Conservation (phyloP, 2,113 vertebrate species). For the rat (Rattus norvegicus) region GRCr8 NC_086028.1:86242001-86242500, state of each 20-base stretch:
- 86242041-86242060: constrained; percentile 20
- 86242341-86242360: constrained; percentile 47
- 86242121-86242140: constrained; percentile 21
- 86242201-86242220: background rate
- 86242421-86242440: background rate
- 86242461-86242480: constrained; percentile 49
- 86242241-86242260: background rate
- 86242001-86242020: constrained; percentile 18
- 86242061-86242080: background rate
- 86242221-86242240: background rate
- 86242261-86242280: background rate
- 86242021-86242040: background rate
- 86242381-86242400: constrained; percentile 69
- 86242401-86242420: constrained; percentile 54
- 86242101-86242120: constrained; percentile 11
- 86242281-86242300: background rate
- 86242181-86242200: background rate
- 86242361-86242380: constrained; percentile 59
- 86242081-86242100: background rate
- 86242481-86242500: constrained; percentile 38
- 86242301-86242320: constrained; percentile 28
- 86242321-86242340: constrained; percentile 2
- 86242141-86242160: background rate
- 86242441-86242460: constrained; percentile 50
- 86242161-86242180: background rate